These are phyloP conservation scores for Chloroclystis v-ata DNA, from an alignment of 2,888 invertebrate genomes.

Conservation along the genomic window DNA sequence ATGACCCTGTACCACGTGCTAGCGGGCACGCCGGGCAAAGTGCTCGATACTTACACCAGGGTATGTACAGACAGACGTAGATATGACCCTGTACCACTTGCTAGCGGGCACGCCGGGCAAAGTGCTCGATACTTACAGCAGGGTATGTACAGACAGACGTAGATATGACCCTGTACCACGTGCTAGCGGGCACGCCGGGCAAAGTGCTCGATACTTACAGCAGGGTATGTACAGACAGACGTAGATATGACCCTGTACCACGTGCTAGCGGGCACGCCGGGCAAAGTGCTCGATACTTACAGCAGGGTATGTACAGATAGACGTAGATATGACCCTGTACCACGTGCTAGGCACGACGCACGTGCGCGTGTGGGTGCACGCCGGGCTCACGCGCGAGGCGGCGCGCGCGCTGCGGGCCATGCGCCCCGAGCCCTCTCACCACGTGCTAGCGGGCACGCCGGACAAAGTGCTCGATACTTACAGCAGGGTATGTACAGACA, in stretches of 20 bases:
- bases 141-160: slow-evolving; percentile 57
- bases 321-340: slow-evolving; percentile 83
- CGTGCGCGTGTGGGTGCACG: slow-evolving; percentile 83
- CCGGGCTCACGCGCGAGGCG: slow-evolving; percentile 79
- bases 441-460: slow-evolving; percentile 82
- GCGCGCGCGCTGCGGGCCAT: slow-evolving; percentile 78
- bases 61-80: no score
- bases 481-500: slow-evolving; percentile 49
- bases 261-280: no score
- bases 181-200: slow-evolving; percentile 84
- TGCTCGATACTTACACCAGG: no score
- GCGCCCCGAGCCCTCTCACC: slow-evolving; percentile 86
- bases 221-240: no score
- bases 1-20: slow-evolving; percentile 84
- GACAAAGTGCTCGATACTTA: slow-evolving; percentile 80
- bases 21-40: slow-evolving; percentile 79
- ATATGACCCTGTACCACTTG: no score
- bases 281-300: no score
- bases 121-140: slow-evolving; percentile 80
- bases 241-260: no score
- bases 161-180: slow-evolving; percentile 83
- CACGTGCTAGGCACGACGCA: slow-evolving; percentile 82
- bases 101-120: slow-evolving; percentile 81
- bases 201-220: no score
- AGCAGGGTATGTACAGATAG: no score